These are phyloP conservation scores for Pantherophis alleghaniensis DNA, from an alignment of 2,797 vertebrate species.

Conservation along the genomic window DNA sequence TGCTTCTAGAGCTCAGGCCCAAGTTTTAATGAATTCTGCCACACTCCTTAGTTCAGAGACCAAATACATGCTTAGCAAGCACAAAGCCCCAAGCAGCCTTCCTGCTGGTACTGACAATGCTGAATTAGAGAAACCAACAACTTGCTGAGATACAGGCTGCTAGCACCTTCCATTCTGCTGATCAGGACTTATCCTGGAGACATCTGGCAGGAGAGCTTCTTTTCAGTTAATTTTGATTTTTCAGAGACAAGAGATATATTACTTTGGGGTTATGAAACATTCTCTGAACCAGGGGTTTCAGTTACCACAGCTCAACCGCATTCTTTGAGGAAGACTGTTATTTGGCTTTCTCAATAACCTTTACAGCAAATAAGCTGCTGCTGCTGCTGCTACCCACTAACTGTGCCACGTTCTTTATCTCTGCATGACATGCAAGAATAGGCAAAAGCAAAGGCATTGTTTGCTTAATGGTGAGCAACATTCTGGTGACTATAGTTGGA, in stretches of 20 bases:
- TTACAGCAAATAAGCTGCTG: neutral
- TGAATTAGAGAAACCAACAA: neutral
- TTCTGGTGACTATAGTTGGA: neutral
- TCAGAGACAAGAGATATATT: neutral
- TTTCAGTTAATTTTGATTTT: neutral
- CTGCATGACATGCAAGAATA: neutral
- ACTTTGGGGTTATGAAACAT: neutral
- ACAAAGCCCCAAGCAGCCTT: neutral
- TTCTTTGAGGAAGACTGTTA: neutral
- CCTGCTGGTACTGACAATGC: neutral
- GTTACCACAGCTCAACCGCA: neutral
- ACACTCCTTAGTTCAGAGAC: neutral
- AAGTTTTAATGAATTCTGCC: neutral
- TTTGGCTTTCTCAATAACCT: neutral
- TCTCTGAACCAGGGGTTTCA: neutral
- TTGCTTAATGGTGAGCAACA: neutral
- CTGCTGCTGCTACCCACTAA: neutral
- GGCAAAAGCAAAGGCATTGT: neutral
- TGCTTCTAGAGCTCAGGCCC: neutral
- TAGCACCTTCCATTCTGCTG: neutral
- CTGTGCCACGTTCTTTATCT: neutral
- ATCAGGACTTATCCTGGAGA: neutral
- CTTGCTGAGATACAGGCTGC: neutral
- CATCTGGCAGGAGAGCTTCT: neutral
- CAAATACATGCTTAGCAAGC: neutral